Conservation (phyloP, 2,888 invertebrate species). For the Gastrophysa polygoni region DNA sequence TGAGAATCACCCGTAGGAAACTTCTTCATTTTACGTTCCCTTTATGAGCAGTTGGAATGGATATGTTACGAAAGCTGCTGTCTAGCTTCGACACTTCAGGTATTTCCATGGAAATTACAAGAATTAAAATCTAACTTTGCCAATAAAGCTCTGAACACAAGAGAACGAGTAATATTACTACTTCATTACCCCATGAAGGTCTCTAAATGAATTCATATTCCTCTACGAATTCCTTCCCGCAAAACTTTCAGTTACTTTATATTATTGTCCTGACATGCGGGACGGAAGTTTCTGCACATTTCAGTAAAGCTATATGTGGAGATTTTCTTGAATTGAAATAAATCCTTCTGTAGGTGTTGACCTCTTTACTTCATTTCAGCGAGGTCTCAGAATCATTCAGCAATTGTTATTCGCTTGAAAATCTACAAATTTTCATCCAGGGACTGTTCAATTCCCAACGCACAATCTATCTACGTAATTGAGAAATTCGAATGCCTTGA, state of each 20-base stretch:
- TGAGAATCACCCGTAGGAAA: too few species aligned
- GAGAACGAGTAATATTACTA: slow-evolving; percentile 23
- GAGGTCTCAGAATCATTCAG: too few species aligned
- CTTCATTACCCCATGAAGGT: slow-evolving; percentile 25
- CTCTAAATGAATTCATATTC: slow-evolving; percentile 23
- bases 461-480: too few species aligned
- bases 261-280: slow-evolving; percentile 1
- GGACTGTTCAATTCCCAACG: too few species aligned
- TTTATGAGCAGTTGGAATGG: too few species aligned
- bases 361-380: background rate
- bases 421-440: too few species aligned
- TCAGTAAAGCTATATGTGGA: background rate
- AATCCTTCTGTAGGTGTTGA: background rate
- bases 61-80: background rate
- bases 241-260: slow-evolving; percentile 24
- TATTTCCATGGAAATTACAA: slow-evolving; percentile 16
- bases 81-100: background rate
- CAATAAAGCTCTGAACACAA: slow-evolving; percentile 23
- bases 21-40: too few species aligned
- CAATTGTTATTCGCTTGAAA: too few species aligned
- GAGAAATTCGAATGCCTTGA: too few species aligned
- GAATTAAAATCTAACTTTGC: slow-evolving; percentile 24
- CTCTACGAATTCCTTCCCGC: slow-evolving; percentile 9
- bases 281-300: background rate
- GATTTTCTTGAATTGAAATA: background rate